Evolutionary conservation across 2,113 vertebrate genomes (phyloP).

Genomic region (Perognathus longimembris): DNA sequence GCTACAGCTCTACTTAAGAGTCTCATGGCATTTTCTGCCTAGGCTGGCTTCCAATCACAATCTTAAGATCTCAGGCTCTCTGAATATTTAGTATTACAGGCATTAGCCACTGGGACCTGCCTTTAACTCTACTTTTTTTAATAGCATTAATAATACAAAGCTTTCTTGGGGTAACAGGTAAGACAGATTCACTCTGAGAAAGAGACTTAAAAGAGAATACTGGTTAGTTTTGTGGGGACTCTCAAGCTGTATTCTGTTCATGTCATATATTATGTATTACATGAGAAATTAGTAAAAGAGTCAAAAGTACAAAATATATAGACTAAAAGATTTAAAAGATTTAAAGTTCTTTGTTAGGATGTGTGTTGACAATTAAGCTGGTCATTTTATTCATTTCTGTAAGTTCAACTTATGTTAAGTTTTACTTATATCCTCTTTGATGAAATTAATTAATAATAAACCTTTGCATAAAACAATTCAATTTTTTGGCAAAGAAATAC

Average conservation of each 20-base stretch:
- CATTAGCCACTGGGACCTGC: no score
- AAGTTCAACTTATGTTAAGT: not conserved
- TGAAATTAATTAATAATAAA: not conserved
- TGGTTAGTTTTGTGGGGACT: conserved; percentile 1
- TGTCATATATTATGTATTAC: not conserved
- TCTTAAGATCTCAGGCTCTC: no score
- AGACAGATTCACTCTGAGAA: conserved; percentile 10
- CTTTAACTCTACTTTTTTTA: not conserved
- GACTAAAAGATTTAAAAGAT: conserved; percentile 49
- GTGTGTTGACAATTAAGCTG: not conserved
- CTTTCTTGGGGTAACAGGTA: conserved; percentile 5
- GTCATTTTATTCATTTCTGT: not conserved
- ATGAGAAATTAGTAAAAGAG: not conserved
- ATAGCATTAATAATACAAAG: conserved; percentile 16
- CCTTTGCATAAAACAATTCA: conserved; percentile 32
- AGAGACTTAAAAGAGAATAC: not conserved
- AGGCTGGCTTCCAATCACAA: no score
- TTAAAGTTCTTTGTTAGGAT: conserved; percentile 46
- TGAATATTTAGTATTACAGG: no score
- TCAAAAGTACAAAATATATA: not conserved
- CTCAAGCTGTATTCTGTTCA: not conserved
- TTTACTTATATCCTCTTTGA: not conserved
- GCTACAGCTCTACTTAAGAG: no score
- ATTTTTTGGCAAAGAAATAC: conserved; percentile 35
- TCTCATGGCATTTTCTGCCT: no score